These are phyloP conservation scores for Falco biarmicus DNA, from an alignment of 2,797 vertebrate species.

Conservation along the genomic window DNA sequence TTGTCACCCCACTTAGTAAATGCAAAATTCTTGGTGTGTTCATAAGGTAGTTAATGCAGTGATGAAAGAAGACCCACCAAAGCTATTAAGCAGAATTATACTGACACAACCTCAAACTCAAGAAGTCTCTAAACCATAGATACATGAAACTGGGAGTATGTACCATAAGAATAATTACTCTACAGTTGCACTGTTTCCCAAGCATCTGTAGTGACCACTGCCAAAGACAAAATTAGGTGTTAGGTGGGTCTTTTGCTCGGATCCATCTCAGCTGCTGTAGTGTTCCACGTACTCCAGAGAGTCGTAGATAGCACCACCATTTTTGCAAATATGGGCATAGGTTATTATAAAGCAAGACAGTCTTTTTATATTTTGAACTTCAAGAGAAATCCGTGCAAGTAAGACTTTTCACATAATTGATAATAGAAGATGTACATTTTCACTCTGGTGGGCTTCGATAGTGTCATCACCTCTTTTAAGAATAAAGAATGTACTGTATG, in stretches of 20 bases:
- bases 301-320: not conserved
- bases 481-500: not conserved
- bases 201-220: not conserved
- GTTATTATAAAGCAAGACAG: not conserved
- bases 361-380: not conserved
- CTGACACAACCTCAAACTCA: not conserved
- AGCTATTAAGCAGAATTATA: not conserved
- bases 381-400: not conserved
- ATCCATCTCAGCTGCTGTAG: not conserved
- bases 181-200: not conserved
- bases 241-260: not conserved
- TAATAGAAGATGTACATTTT: slow-evolving; percentile 12
- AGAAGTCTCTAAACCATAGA: not conserved
- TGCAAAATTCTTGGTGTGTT: not conserved
- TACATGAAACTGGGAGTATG: not conserved
- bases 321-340: not conserved
- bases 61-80: not conserved
- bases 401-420: not conserved
- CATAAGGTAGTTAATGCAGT: not conserved
- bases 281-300: not conserved
- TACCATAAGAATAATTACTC: not conserved
- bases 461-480: slow-evolving; percentile 18
- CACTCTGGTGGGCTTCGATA: not conserved
- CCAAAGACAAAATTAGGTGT: not conserved
- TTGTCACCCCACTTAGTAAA: not conserved